phyloP scores from a whole-genome alignment of 2,888 invertebrate species.

The Amblyjoppa fuscipennis region DNA sequence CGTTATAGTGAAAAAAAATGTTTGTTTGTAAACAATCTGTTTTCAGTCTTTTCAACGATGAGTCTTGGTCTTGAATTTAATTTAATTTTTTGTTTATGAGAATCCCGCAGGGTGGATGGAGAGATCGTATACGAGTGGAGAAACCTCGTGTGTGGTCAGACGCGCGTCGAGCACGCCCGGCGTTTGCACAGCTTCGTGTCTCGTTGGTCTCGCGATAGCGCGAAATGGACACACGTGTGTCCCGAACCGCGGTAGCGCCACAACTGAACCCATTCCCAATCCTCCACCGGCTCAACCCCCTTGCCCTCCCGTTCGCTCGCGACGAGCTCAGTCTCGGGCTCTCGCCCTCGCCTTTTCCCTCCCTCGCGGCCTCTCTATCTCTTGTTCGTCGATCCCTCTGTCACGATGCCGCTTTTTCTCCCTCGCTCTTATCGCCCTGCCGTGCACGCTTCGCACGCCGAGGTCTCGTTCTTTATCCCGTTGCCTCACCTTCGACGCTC shows the following conservation, averaged over 20 bases:
- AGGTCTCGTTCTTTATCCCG: constrained; percentile 38
- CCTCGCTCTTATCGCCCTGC: constrained; percentile 15
- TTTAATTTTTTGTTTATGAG: neutral
- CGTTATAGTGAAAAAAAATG: neutral
- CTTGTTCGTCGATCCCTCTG: constrained; percentile 58
- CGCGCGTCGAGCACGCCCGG: constrained; percentile 59
- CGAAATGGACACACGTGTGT: constrained; percentile 75
- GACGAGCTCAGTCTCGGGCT: constrained; percentile 61
- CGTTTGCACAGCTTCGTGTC: constrained; percentile 41
- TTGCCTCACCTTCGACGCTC: constrained; percentile 19
- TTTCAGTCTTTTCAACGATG: neutral
- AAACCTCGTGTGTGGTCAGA: constrained; percentile 74
- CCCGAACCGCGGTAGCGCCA: constrained; percentile 82
- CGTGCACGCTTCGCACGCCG: constrained; percentile 30
- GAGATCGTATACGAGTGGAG: constrained; percentile 70
- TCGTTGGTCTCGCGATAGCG: constrained; percentile 66
- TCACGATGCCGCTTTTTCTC: constrained; percentile 16
- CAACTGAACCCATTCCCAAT: constrained; percentile 82
- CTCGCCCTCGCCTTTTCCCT: constrained; percentile 63
- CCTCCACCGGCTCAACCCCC: constrained; percentile 75
- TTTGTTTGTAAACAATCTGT: neutral
- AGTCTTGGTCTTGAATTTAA: neutral
- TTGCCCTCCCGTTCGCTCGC: constrained; percentile 70
- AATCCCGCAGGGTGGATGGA: neutral
- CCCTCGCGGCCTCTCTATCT: constrained; percentile 64